phyloP scores from a whole-genome alignment of 2,113 vertebrate genomes.

The Mus pahari region DNA sequence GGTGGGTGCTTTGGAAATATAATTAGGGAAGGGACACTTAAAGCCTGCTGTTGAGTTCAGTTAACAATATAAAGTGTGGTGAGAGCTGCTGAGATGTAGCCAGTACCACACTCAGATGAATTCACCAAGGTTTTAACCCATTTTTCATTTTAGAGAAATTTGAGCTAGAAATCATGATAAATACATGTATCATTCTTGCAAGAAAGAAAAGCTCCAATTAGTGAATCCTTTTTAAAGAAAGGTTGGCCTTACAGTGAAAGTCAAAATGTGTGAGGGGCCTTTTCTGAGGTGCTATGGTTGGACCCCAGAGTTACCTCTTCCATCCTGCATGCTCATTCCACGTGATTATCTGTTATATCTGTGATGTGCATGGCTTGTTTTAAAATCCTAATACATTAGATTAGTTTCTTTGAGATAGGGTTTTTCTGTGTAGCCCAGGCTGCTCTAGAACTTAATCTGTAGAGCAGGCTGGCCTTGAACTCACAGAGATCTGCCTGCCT shows the following conservation, averaged over 20 bases:
- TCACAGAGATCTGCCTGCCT: too few relatives aligned
- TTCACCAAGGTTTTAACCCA: not conserved
- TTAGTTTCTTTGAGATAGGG: too few relatives aligned
- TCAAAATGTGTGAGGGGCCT: not conserved
- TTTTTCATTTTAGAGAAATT: constrained; percentile 26
- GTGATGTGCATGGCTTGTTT: not conserved
- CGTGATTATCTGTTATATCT: not conserved
- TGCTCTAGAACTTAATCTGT: too few relatives aligned
- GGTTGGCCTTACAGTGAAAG: not conserved
- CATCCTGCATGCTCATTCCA: not conserved
- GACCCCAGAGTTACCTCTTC: not conserved
- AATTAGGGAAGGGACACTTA: constrained; percentile 18
- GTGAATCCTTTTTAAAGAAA: not conserved
- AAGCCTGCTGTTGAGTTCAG: constrained; percentile 10
- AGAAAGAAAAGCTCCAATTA: not conserved
- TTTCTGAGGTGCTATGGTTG: not conserved
- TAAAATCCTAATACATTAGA: constrained; percentile 27
- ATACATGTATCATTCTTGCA: not conserved
- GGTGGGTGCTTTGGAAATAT: constrained; percentile 37
- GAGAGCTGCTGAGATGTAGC: not conserved
- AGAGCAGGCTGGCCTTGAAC: too few relatives aligned
- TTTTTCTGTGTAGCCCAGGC: too few relatives aligned
- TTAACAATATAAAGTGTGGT: not conserved
- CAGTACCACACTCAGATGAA: not conserved
- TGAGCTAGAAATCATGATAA: constrained; percentile 5